Evolutionary conservation across 2,888 invertebrate genomes (phyloP).

Genomic region (Aphodius sticticus): DNA sequence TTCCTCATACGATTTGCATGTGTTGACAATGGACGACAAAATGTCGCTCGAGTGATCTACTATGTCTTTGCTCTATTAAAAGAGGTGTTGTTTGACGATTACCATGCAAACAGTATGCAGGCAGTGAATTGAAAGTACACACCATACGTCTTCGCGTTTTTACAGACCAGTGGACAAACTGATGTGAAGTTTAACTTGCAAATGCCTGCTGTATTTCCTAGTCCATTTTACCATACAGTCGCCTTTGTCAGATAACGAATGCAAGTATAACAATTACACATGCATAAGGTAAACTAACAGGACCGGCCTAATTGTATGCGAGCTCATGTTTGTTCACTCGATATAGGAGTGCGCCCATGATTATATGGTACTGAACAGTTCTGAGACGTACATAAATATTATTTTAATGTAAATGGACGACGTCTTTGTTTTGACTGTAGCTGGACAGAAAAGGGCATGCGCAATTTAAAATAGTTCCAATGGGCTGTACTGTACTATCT

Average conservation of each 20-base stretch:
- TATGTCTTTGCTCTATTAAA: constrained; percentile 4
- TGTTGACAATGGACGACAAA: constrained; percentile 4
- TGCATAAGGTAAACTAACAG: constrained; percentile 25
- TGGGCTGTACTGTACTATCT: too few species aligned
- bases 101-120: neutral
- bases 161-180: constrained; percentile 8
- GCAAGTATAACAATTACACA: constrained; percentile 27
- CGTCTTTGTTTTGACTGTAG: neutral
- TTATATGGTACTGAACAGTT: constrained; percentile 4
- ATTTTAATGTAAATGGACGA: neutral
- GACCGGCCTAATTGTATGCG: constrained; percentile 23
- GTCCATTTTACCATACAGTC: constrained; percentile 12
- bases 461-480: neutral
- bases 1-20: neutral
- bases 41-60: neutral
- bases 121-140: neutral
- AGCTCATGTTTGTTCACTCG: neutral
- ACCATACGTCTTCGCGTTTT: constrained; percentile 8
- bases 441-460: neutral
- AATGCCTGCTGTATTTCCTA: constrained; percentile 20
- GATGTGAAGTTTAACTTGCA: constrained; percentile 20
- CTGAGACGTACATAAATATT: neutral
- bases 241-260: constrained; percentile 23
- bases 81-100: constrained; percentile 4
- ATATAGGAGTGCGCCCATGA: neutral